Conservation (phyloP, 1,140 invertebrate species). For the Diplogasteroides magnus region DNA sequence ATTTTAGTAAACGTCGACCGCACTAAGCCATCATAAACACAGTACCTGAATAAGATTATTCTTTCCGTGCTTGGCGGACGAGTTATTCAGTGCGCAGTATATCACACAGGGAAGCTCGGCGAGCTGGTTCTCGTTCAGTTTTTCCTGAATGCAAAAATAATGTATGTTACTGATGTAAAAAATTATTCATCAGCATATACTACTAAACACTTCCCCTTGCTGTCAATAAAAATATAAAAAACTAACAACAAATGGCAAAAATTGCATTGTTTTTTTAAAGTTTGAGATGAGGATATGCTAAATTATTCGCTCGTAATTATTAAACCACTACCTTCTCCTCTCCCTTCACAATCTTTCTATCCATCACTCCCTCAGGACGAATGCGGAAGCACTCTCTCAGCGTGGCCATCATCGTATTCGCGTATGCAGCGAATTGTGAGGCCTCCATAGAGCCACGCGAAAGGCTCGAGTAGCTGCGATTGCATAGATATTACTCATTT, state of each 20-base stretch:
- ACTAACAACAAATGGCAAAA: too few relatives aligned
- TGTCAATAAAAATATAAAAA: neutral
- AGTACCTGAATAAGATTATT: too few relatives aligned
- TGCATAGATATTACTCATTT: neutral
- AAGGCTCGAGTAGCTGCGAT: neutral
- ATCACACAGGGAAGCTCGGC: too few relatives aligned
- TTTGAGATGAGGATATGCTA: too few relatives aligned
- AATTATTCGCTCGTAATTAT: too few relatives aligned
- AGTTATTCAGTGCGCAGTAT: too few relatives aligned
- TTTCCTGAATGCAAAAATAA: too few relatives aligned
- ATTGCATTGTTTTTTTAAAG: neutral
- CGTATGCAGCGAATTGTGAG: neutral
- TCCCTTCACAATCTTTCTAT: neutral
- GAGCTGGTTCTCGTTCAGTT: too few relatives aligned
- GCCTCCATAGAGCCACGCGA: neutral
- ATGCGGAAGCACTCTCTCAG: neutral
- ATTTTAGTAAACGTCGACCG: too few relatives aligned
- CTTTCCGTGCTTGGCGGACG: too few relatives aligned
- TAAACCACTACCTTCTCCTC: neutral
- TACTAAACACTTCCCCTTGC: neutral
- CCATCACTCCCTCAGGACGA: neutral
- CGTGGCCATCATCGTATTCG: neutral
- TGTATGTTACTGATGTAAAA: too few relatives aligned
- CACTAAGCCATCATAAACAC: too few relatives aligned
- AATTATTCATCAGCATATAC: neutral